Evolutionary conservation across 92 coral and sea anemone species (phyloP).

Genomic region (Umimayanthus kanabou): DNA sequence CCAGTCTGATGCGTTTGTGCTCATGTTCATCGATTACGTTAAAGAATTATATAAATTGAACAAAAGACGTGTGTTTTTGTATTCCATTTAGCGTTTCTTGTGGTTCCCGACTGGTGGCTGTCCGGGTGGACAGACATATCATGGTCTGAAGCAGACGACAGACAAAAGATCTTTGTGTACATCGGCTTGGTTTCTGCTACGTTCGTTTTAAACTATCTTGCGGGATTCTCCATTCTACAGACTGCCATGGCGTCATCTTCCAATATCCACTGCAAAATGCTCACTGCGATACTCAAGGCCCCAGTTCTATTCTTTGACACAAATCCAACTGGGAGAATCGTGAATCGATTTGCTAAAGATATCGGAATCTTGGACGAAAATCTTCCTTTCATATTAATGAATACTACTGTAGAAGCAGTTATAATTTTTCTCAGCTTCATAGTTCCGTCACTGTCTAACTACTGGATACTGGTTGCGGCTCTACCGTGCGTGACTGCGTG

Average conservation of each 20-base stretch:
- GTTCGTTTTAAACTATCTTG: neutral
- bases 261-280: neutral
- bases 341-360: slow-evolving; percentile 11
- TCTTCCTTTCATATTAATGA: neutral
- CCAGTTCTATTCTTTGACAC: neutral
- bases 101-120: neutral
- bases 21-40: no score
- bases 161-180: no score
- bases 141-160: neutral
- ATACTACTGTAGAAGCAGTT: neutral
- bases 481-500: neutral
- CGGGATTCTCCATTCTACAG: neutral
- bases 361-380: slow-evolving; percentile 2
- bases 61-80: no score
- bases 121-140: neutral
- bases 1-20: no score
- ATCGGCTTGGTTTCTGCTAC: neutral
- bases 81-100: neutral
- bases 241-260: no score
- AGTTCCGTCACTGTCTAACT: neutral
- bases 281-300: neutral
- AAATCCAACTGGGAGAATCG: neutral
- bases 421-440: neutral
- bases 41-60: no score
- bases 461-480: neutral